Conservation (phyloP, 2,797 vertebrate species). For the Anomalospiza imberbis region DNA sequence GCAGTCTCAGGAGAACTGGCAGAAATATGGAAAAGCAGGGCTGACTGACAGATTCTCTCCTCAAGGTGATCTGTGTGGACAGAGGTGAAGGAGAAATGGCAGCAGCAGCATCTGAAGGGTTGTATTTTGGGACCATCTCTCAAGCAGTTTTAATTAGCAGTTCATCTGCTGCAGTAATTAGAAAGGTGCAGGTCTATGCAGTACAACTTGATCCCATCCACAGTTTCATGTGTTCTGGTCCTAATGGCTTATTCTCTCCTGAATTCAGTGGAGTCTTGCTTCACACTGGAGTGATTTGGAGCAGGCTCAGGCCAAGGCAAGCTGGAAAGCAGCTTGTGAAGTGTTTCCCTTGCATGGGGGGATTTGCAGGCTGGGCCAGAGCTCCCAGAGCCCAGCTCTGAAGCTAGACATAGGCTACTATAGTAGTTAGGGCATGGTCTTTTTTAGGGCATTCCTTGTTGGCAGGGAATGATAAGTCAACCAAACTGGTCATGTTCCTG, state of each 20-base stretch:
- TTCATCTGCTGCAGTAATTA: not conserved
- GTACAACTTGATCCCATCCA: not conserved
- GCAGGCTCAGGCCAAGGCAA: not conserved
- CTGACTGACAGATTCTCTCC: not conserved
- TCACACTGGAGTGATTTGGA: not conserved
- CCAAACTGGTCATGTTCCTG: not conserved
- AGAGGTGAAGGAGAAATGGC: not conserved
- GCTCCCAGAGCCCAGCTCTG: not conserved
- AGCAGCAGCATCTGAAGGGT: not conserved
- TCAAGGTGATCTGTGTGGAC: not conserved
- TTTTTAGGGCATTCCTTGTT: not conserved
- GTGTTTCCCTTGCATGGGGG: not conserved
- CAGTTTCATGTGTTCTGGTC: not conserved
- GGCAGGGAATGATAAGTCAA: not conserved
- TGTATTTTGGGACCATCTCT: not conserved
- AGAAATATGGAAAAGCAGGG: not conserved
- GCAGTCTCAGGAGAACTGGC: not conserved
- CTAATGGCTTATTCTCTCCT: not conserved
- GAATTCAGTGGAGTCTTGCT: not conserved
- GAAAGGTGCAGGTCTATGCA: not conserved
- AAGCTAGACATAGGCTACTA: not conserved
- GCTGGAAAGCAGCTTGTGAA: not conserved
- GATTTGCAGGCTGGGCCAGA: not conserved
- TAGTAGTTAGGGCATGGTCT: not conserved
- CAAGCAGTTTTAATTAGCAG: not conserved